Conservation (phyloP, 2,888 invertebrate species). For the Podabrus alpinus region DNA sequence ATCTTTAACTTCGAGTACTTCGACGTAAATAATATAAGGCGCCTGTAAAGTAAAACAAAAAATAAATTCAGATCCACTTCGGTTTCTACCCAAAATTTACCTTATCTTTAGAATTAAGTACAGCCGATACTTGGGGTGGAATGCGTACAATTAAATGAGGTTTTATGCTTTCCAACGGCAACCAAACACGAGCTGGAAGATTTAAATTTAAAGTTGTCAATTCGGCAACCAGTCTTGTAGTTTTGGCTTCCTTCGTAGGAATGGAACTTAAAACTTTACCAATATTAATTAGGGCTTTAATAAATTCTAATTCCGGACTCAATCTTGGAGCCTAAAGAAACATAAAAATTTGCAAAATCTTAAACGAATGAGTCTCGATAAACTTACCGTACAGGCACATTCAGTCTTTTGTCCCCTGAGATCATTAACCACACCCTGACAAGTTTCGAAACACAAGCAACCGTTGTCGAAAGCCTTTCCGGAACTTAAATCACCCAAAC, state of each 20-base stretch:
- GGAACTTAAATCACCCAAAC: slow-evolving; percentile 88
- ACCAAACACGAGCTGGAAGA: slow-evolving; percentile 96
- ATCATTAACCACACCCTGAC: slow-evolving; percentile 78
- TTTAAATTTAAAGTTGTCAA: slow-evolving; percentile 93
- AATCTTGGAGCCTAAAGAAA: slow-evolving; percentile 74
- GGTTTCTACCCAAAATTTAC: slow-evolving; percentile 51
- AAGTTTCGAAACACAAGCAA: slow-evolving; percentile 88
- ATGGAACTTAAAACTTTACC: slow-evolving; percentile 81
- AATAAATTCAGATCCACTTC: neutral
- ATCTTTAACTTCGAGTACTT: slow-evolving; percentile 88
- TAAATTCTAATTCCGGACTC: slow-evolving; percentile 83
- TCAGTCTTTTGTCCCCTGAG: slow-evolving; percentile 76
- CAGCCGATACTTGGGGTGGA: slow-evolving; percentile 95
- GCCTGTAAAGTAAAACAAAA: slow-evolving; percentile 64
- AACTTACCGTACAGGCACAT: slow-evolving; percentile 74
- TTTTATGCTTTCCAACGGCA: slow-evolving; percentile 83
- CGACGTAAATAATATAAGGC: slow-evolving; percentile 97
- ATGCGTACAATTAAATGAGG: slow-evolving; percentile 95
- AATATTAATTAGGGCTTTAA: slow-evolving; percentile 84
- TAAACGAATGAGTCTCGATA: neutral
- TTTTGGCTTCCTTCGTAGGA: slow-evolving; percentile 89
- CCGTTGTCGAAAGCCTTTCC: slow-evolving; percentile 97
- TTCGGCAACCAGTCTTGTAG: slow-evolving; percentile 89
- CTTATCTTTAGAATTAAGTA: slow-evolving; percentile 98
- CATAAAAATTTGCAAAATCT: neutral